Evolutionary conservation across 2,888 invertebrate genomes (phyloP).

Genomic region (Halictus ligatus): DNA sequence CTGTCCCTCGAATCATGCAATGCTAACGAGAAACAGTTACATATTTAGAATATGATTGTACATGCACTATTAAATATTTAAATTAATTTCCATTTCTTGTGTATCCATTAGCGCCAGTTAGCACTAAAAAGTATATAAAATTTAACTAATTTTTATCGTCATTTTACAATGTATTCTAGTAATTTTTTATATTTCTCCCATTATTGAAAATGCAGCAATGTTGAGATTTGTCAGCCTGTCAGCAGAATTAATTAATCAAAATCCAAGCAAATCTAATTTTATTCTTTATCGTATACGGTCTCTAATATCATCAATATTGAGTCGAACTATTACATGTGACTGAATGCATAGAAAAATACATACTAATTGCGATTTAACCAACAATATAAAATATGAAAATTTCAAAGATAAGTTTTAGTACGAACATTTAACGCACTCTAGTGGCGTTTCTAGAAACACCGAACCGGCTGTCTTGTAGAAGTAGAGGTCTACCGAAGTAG

Average conservation of each 20-base stretch:
- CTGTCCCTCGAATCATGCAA: background rate
- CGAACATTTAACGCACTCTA: slow-evolving; percentile 44
- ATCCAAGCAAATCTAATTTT: slow-evolving; percentile 28
- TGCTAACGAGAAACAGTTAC: background rate
- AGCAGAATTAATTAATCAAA: slow-evolving; percentile 12
- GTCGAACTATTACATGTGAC: background rate
- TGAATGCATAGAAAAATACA: background rate
- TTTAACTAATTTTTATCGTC: background rate
- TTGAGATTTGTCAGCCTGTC: slow-evolving; percentile 22
- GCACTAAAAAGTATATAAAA: background rate
- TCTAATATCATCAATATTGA: background rate
- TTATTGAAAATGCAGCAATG: background rate
- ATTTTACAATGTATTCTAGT: slow-evolving; percentile 8
- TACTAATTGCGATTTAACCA: background rate
- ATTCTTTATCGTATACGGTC: background rate
- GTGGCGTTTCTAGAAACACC: slow-evolving; percentile 34
- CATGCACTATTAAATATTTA: background rate
- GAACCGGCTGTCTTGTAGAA: slow-evolving; percentile 56
- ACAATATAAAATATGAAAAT: slow-evolving; percentile 2
- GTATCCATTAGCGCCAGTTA: background rate
- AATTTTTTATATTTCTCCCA: background rate
- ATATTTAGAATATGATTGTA: background rate
- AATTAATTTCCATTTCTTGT: background rate
- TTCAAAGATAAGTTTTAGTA: slow-evolving; percentile 27
- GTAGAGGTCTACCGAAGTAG: slow-evolving; percentile 59